Conservation (phyloP, 2,113 vertebrate genomes). For the Porphyrio hochstetteri region DNA sequence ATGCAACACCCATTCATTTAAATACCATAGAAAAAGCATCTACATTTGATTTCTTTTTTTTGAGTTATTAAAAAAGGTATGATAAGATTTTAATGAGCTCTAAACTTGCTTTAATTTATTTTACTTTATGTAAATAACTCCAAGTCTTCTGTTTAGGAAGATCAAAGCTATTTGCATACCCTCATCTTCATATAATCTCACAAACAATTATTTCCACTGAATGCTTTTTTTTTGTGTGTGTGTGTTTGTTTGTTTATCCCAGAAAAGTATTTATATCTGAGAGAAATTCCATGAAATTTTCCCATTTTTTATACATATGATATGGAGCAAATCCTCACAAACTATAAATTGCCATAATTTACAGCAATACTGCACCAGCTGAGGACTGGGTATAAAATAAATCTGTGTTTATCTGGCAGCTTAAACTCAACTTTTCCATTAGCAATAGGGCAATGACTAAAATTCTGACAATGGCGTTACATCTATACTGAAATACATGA, state of each 20-base stretch:
- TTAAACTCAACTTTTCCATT: neutral
- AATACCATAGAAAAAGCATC: conserved; percentile 71
- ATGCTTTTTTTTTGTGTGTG: neutral
- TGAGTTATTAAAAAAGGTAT: conserved; percentile 49
- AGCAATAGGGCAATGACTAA: neutral
- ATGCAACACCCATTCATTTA: conserved; percentile 68
- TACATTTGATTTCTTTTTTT: neutral
- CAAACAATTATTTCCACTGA: neutral
- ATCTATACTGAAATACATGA: neutral
- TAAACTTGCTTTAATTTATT: conserved; percentile 52
- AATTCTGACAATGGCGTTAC: neutral
- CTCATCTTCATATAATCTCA: neutral
- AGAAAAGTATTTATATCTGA: neutral
- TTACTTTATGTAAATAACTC: conserved; percentile 56
- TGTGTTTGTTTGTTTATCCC: neutral
- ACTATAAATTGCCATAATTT: neutral
- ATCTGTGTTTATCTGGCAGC: neutral
- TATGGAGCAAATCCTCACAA: neutral
- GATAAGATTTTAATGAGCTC: conserved; percentile 67
- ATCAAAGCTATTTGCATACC: conserved; percentile 1
- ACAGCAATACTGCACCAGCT: neutral
- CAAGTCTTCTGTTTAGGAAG: conserved; percentile 52
- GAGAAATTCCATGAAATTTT: neutral
- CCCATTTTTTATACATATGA: neutral
- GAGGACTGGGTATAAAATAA: neutral